Base-by-base conservation (phyloP, 1,140 invertebrate genomes). In the Lepidurus couesii region DNA sequence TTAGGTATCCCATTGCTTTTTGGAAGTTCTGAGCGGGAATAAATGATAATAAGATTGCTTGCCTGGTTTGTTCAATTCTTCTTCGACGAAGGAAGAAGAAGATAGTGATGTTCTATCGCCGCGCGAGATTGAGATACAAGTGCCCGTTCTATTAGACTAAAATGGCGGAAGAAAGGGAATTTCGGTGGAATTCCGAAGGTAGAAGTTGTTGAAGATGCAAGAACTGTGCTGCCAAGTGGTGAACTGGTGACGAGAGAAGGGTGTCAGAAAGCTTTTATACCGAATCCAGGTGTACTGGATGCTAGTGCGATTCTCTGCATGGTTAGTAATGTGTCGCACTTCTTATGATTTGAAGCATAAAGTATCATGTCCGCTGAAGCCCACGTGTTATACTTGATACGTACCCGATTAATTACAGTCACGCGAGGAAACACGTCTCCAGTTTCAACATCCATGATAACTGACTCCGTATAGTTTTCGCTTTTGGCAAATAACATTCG, bases 101-200 rank as follows among this genome's bases (percentile, higher is more conserved):
- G 53, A 65, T 13, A 13, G 7, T 13, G 53, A 65, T 16, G 53
- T 65, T 65, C 53, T 16, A 65, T 13, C 21, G 53, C 53, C 16
- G 21, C 53, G 53, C 53, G 53, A 65, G 3, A 65, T 21, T n/a
- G 53, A 65, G 13, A 65, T 65, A 65, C 53, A 65, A 21, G 53
- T 65, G 53, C 53, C 53, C 53, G 53, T 65, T 65, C 53, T 65
- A 65, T 21, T n/a, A 9, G n/a, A 65, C 53, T 65, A 65, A 65
- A 16, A 21, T 0, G 53, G 16, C 16, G 53, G 16, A 16, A 79
- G 77, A 45, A 44, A 75, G 9, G 8, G 7, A 26, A 77, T 26
- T 11, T 74, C n/a, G n/a, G 77, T 65, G 9, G 42, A 75, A 79
- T 77, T 79, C 8, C 42, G 42, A 45, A 79, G 26, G 53, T n/a